Conservation (phyloP, 1,140 invertebrate species). For the Ylistrum balloti region DNA sequence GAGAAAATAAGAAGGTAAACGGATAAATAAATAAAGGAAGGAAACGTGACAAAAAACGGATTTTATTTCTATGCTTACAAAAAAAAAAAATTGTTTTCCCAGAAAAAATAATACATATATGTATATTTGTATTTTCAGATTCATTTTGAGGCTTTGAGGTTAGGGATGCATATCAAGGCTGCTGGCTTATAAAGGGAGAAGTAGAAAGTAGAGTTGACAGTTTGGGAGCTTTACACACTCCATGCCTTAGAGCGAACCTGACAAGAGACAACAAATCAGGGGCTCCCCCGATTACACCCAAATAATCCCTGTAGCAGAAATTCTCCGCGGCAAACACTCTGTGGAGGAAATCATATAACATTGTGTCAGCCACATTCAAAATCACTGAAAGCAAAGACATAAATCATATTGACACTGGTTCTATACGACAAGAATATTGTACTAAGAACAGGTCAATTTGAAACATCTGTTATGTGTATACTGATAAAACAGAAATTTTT, state of each 20-base stretch:
- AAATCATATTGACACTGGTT: too few species aligned
- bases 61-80: background rate
- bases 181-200: background rate
- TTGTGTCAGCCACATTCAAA: background rate
- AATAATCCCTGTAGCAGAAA: constrained; percentile 13
- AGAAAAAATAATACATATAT: background rate
- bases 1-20: background rate
- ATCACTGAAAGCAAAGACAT: too few species aligned
- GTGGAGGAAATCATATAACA: background rate
- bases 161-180: background rate
- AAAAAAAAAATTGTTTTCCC: background rate
- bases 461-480: too few species aligned
- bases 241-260: background rate
- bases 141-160: background rate
- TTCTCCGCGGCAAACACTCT: constrained; percentile 24
- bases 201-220: background rate
- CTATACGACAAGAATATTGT: too few species aligned
- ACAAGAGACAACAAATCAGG: background rate
- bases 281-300: constrained; percentile 5
- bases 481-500: too few species aligned
- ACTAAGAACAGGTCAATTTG: too few species aligned
- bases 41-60: background rate
- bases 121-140: background rate
- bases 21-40: background rate
- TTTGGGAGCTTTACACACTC: background rate